Evolutionary conservation across 2,888 invertebrate genomes (phyloP), one percentile per base, ranked within the genome.

Genomic region (Diadromus collaris): DNA sequence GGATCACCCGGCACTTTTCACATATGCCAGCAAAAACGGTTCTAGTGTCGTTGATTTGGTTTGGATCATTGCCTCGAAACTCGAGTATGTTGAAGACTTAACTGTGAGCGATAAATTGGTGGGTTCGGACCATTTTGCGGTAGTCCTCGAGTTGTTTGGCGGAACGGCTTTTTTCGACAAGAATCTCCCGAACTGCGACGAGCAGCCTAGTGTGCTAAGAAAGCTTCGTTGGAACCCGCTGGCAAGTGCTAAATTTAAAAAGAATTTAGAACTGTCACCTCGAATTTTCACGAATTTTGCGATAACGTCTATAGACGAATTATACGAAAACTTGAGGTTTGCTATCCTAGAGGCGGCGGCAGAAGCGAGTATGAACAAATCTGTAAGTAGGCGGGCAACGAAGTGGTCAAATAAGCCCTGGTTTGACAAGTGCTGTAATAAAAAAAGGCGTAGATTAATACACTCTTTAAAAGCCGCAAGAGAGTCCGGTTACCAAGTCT

Each of bases 21-120:
- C 41, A 9, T 41, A 41, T 13, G 4, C 41, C 41, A 41, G 41
- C 9, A 7, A 5, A 6, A 41, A 41, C 9, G 41, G 41, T 2
- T 6, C 2, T 2, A 41, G 41, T 41, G 41, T 7, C 7, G 13
- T 41, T 13, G 64, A 64, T 16, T 21, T 64, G 7, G 64, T 44
- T 6, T 64, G 64, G 64, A 19, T 64, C 10, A 34, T 24, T 19
- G 64, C 64, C 29, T 16, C 44, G 24, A 64, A 41, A 38, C 1
- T 64, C 6, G 64, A 64, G 10, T 10, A 21, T 24, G 64, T 64
- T 29, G 21, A 7, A 3, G 44, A 64, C 21, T 21, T 64, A 6
- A 38, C 6, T 4, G 44, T 41, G 16, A 44, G 21, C 3, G 44
- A 38, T 2, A 41, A 41, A 2, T 41, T 41, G 7, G 10, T 13